A percentile compares a stretch with the other conserved stretches of the same genome.
Evolutionary conservation across 2,113 vertebrate genomes (phyloP).

Genomic region (Megaceryle torquata): DNA sequence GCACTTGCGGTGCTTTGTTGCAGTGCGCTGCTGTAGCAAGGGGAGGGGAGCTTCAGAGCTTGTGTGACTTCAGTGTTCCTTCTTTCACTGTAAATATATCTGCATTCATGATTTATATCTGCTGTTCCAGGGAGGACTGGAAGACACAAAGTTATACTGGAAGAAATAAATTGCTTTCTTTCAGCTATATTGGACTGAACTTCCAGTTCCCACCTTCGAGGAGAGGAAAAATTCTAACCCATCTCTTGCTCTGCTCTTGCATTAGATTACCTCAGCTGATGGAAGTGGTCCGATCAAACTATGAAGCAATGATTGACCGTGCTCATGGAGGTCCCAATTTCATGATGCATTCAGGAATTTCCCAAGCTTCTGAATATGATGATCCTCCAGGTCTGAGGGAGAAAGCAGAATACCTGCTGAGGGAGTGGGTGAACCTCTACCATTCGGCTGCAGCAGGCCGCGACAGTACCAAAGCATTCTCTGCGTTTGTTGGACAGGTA

Average conservation of each 20-base stretch:
- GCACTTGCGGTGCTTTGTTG: background rate
- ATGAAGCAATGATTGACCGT: constrained; percentile 98
- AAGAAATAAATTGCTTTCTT: background rate
- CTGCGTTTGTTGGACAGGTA: constrained; percentile 99
- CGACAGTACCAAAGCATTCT: constrained; percentile 99
- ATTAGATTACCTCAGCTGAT: constrained; percentile 94
- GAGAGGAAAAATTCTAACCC: constrained; percentile 40
- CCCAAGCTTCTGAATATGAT: constrained; percentile 97
- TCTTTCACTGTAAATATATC: background rate
- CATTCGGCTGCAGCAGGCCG: constrained; percentile 97
- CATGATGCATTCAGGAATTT: constrained; percentile 99
- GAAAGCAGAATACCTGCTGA: constrained; percentile 96
- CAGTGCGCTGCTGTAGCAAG: background rate
- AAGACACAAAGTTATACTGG: background rate
- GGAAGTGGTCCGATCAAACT: constrained; percentile 98
- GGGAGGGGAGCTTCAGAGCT: background rate
- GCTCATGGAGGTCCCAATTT: constrained; percentile 98
- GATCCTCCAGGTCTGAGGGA: constrained; percentile 96
- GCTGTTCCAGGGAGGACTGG: background rate
- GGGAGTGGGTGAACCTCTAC: constrained; percentile 99
- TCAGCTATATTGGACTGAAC: background rate
- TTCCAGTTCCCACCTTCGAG: background rate
- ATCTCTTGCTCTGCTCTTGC: constrained; percentile 43
- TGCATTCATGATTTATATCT: background rate
- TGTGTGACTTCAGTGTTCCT: background rate